Percentiles rank a stretch among this genome's conserved stretches.
These are phyloP conservation scores for Allobates femoralis DNA, from an alignment of 2,797 vertebrate species.

Conservation along the genomic window DNA sequence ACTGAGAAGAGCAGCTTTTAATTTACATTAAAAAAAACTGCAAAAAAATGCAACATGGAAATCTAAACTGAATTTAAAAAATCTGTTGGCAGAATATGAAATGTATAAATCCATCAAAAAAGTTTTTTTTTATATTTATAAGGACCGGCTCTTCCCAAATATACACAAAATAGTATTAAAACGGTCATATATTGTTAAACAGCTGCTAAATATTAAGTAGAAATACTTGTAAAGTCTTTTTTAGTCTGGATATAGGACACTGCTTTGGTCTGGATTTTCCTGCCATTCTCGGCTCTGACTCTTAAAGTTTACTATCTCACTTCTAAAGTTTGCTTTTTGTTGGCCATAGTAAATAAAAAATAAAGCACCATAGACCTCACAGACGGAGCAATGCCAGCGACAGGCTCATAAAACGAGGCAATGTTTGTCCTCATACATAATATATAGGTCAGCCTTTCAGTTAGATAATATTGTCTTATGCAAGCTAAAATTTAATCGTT, in stretches of 20 bases:
- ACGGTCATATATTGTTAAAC: not conserved
- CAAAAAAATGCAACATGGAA: no score
- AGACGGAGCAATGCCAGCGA: not conserved
- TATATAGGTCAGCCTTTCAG: conserved; percentile 29
- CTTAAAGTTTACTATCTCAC: not conserved
- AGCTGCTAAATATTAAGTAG: no score
- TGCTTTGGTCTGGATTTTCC: not conserved
- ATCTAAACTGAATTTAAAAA: not conserved
- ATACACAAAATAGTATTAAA: not conserved
- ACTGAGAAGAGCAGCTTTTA: no score
- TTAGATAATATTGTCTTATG: conserved; percentile 24
- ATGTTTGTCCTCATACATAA: conserved; percentile 37
- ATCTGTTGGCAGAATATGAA: not conserved
- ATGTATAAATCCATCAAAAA: not conserved
- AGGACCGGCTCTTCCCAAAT: not conserved
- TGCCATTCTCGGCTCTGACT: not conserved
- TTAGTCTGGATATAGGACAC: not conserved
- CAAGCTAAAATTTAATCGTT: not conserved
- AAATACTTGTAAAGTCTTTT: not conserved
- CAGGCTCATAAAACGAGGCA: conserved; percentile 24
- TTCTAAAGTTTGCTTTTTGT: not conserved
- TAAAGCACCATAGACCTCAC: not conserved
- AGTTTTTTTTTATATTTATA: not conserved
- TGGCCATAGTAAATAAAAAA: not conserved
- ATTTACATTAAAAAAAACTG: no score